phyloP scores from a whole-genome alignment of 2,888 invertebrate species.

The Parnassius glacialis region DNA sequence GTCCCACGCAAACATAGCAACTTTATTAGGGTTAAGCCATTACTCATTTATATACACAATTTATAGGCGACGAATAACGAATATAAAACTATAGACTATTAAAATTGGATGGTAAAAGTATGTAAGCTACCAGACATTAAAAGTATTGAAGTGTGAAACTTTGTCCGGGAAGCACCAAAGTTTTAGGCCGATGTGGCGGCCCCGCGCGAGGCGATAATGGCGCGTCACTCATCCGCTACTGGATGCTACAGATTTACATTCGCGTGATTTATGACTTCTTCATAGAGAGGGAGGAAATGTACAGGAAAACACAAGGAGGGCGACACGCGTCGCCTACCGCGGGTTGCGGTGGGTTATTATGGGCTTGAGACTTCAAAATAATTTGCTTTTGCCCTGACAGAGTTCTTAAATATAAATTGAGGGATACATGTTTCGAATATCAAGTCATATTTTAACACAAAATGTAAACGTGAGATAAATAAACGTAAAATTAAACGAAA shows the following conservation, averaged over 20 bases:
- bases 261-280: constrained; percentile 79
- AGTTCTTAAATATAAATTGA: background rate
- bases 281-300: constrained; percentile 75
- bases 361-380: constrained; percentile 7
- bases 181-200: constrained; percentile 57
- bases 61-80: constrained; percentile 11
- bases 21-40: constrained; percentile 18
- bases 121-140: constrained; percentile 24
- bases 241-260: constrained; percentile 79
- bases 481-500: too few relatives aligned
- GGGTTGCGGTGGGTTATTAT: constrained; percentile 14
- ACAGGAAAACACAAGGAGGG: constrained; percentile 60
- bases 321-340: constrained; percentile 34
- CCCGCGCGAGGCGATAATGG: constrained; percentile 68
- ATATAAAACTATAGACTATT: constrained; percentile 16
- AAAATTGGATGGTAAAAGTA: constrained; percentile 14
- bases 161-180: constrained; percentile 47
- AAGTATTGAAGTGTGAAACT: constrained; percentile 45
- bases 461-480: too few relatives aligned
- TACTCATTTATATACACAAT: constrained; percentile 18
- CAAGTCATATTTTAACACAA: too few relatives aligned
- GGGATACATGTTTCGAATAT: background rate
- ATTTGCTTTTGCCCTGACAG: constrained; percentile 2
- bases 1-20: constrained; percentile 10
- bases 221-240: constrained; percentile 75